These are phyloP conservation scores for Cactoblastis cactorum DNA, from an alignment of 2,888 invertebrate species.

Conservation along the genomic window DNA sequence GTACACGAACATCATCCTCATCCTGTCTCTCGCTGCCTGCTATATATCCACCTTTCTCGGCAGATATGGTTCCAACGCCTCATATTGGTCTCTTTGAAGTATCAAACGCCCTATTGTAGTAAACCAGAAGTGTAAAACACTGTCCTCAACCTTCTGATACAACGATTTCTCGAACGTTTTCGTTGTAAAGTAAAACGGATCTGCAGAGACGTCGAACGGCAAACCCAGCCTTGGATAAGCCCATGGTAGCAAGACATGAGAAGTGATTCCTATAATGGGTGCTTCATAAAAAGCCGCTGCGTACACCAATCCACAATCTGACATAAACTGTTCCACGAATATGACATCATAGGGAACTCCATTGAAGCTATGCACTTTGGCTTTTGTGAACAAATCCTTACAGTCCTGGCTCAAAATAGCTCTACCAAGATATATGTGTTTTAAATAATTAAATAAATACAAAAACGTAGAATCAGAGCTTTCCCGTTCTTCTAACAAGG, in stretches of 20 bases:
- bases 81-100: conserved; percentile 75
- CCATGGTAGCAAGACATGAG: conserved; percentile 72
- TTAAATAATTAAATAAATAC: conserved; percentile 22
- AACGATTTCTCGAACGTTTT: conserved; percentile 44
- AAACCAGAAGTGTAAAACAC: conserved; percentile 34
- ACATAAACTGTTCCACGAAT: conserved; percentile 67
- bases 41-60: conserved; percentile 56
- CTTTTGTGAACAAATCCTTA: conserved; percentile 40
- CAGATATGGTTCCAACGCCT: conserved; percentile 46
- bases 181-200: conserved; percentile 64
- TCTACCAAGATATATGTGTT: neutral
- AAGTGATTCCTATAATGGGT: conserved; percentile 75
- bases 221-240: conserved; percentile 63
- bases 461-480: conserved; percentile 24
- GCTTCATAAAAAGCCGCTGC: conserved; percentile 53
- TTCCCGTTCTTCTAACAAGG: conserved; percentile 34
- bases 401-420: conserved; percentile 36
- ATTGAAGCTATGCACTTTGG: conserved; percentile 35
- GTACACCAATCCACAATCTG: conserved; percentile 62
- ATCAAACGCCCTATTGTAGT: conserved; percentile 36
- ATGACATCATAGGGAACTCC: conserved; percentile 59
- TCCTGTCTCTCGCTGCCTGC: conserved; percentile 50
- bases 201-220: conserved; percentile 67
- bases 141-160: conserved; percentile 40
- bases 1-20: conserved; percentile 28